A percentile compares a stretch with the other conserved stretches of the same genome.
These are phyloP conservation scores for Nephrocerus scutellatus DNA, from an alignment of 2,888 invertebrate species.

Conservation along the genomic window DNA sequence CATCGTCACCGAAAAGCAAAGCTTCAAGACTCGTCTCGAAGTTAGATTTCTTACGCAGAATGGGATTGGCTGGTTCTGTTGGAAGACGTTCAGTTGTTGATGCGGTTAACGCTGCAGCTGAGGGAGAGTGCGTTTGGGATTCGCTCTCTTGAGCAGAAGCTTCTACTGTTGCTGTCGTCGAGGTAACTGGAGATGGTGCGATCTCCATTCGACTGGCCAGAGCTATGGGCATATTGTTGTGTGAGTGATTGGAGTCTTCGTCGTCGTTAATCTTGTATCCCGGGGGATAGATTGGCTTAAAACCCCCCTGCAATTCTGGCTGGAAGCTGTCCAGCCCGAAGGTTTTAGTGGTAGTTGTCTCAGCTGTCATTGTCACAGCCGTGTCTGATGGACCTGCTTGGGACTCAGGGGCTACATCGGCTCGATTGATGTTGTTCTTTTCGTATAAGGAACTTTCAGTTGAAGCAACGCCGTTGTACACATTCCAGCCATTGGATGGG, in stretches of 20 bases:
- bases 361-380: slow-evolving; percentile 17
- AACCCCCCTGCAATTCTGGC: slow-evolving; percentile 62
- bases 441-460: slow-evolving; percentile 27
- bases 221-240: slow-evolving; percentile 28
- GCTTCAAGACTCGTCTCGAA: slow-evolving; percentile 45
- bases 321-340: slow-evolving; percentile 62
- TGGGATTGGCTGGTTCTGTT: slow-evolving; percentile 20
- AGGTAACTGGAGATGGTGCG: slow-evolving; percentile 11
- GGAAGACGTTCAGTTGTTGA: slow-evolving; percentile 11
- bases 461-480: slow-evolving; percentile 36
- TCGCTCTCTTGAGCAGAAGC: slow-evolving; percentile 10
- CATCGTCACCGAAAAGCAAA: slow-evolving; percentile 43
- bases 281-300: slow-evolving; percentile 59
- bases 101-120: slow-evolving; percentile 10
- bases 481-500: slow-evolving; percentile 56
- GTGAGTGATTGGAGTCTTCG: slow-evolving; percentile 19
- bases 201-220: slow-evolving; percentile 28
- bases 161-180: slow-evolving; percentile 8
- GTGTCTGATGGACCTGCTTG: slow-evolving; percentile 20
- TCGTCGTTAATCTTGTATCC: slow-evolving; percentile 35
- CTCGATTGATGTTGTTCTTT: slow-evolving; percentile 43
- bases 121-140: slow-evolving; percentile 11
- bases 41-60: slow-evolving; percentile 35
- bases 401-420: slow-evolving; percentile 28
- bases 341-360: slow-evolving; percentile 46